Evolutionary conservation across 2,888 invertebrate genomes (phyloP), one percentile per base, ranked within the genome.

Genomic region (Chymomyza caudatula): DNA sequence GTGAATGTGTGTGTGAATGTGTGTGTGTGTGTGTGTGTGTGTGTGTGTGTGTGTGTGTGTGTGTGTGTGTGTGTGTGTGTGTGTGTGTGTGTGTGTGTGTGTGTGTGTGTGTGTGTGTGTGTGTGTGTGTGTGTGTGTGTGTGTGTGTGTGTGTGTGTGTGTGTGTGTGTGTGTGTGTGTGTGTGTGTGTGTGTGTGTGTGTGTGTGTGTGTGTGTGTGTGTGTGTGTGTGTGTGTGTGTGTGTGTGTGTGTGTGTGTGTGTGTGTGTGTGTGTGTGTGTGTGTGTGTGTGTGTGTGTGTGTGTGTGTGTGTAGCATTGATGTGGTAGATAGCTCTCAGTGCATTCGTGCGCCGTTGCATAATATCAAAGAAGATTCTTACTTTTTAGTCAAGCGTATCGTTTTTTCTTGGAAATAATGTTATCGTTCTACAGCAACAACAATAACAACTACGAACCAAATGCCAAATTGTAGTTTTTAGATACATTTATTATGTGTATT

Each of bases 361-460:
- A 73, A 71, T 73, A 78, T 81, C 82, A 84, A 82, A 85, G 79
- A 61, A 63, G 77, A 74, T 78, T 73, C 74, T 60, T 66, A 56
- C 52, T 65, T 59, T 47, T 60, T 61, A 59, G 59, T 76, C 52
- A 70, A 64, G 70, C 70, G 59, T 61, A 67, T 73, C 65, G 60
- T 63, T 62, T 65, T 68, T 56, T 47, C 19, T 13, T 47, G 3
- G 5, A 3, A 17, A 47, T 47, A 47, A 47, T 47, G 19, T 13
- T 47, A 17, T 47, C 19, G 15, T 17, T 47, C n/a, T 47, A 15
- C 44, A 47, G 11, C 44, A 17, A n/a, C n/a, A 47, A 47, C 44
- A 47, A 47, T 17, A 47, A 47, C 44, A 47, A 47, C 57, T 25
- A 13, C 19, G 19, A 53, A 55, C 29, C 57, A 52, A 61, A 67